Evolutionary conservation across 1,140 invertebrate genomes (phyloP).

Genomic region (Hylyphantes graminicola): DNA sequence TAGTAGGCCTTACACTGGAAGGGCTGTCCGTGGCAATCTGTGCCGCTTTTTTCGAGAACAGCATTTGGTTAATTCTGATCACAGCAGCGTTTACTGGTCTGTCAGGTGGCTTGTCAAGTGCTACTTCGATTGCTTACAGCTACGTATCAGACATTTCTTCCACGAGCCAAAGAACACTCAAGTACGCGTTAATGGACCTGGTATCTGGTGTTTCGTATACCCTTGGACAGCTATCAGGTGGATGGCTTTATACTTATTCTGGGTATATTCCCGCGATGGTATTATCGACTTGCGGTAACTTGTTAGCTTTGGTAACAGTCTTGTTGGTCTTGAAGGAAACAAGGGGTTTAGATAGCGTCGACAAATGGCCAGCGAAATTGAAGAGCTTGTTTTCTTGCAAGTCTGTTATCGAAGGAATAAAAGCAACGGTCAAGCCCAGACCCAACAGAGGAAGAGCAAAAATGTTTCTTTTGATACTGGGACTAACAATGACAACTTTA

Average conservation of each 20-base stretch:
- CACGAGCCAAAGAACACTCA: conserved; percentile 22
- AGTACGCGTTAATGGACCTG: conserved; percentile 39
- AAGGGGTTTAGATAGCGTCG: conserved; percentile 25
- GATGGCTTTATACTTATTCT: conserved; percentile 12
- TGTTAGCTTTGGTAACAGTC: conserved; percentile 7
- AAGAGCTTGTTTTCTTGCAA: conserved; percentile 12
- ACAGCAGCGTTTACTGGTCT: conserved; percentile 16
- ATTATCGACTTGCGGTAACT: background rate
- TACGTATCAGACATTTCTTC: conserved; percentile 29
- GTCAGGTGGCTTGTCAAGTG: conserved; percentile 29
- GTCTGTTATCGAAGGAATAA: conserved; percentile 10
- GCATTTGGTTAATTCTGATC: conserved; percentile 8
- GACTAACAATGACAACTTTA: conserved; percentile 24
- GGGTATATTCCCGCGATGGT: conserved; percentile 31
- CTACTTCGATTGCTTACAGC: conserved; percentile 37
- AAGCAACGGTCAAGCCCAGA: background rate
- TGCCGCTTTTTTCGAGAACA: conserved; percentile 8
- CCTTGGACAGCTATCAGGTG: conserved; percentile 22
- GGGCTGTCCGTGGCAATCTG: conserved; percentile 13
- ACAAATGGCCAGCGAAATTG: conserved; percentile 4
- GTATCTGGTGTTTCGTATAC: conserved; percentile 15
- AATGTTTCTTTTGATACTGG: conserved; percentile 34
- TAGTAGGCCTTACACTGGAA: conserved; percentile 25
- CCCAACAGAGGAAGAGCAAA: conserved; percentile 31
- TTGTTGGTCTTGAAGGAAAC: conserved; percentile 38